Conservation (phyloP, 2,888 invertebrate genomes). For the Melipona beecheii region DNA sequence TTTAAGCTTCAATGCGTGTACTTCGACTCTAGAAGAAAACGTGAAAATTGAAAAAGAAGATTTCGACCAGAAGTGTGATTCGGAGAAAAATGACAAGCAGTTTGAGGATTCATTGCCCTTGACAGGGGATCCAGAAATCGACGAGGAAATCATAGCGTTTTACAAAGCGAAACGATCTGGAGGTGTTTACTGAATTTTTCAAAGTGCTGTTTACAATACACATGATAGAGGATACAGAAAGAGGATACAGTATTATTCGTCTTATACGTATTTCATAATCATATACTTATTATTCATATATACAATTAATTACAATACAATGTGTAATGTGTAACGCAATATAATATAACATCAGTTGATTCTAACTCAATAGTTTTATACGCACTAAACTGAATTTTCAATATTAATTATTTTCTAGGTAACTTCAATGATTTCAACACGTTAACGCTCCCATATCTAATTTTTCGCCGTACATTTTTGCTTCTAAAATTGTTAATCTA, state of each 20-base stretch:
- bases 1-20: slow-evolving; percentile 4
- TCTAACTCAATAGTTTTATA: background rate
- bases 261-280: background rate
- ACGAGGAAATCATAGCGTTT: slow-evolving; percentile 85
- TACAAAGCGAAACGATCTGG: slow-evolving; percentile 76
- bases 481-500: slow-evolving; percentile 82
- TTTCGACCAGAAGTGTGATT: background rate
- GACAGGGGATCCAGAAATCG: slow-evolving; percentile 85
- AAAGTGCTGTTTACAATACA: background rate
- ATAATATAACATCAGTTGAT: background rate
- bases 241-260: slow-evolving; percentile 22
- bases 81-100: slow-evolving; percentile 55
- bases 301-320: background rate
- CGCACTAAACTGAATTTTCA: background rate
- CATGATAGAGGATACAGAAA: background rate
- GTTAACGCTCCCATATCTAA: slow-evolving; percentile 74
- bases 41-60: too few species aligned
- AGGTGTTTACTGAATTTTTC: slow-evolving; percentile 55
- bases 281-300: background rate
- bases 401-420: background rate
- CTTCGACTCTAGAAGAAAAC: background rate
- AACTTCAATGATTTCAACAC: slow-evolving; percentile 10
- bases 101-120: slow-evolving; percentile 83
- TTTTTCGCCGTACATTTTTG: slow-evolving; percentile 84
- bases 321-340: background rate